Evolutionary conservation across 1,140 invertebrate species (phyloP).

Genomic region (Brachionus koreanus): DNA sequence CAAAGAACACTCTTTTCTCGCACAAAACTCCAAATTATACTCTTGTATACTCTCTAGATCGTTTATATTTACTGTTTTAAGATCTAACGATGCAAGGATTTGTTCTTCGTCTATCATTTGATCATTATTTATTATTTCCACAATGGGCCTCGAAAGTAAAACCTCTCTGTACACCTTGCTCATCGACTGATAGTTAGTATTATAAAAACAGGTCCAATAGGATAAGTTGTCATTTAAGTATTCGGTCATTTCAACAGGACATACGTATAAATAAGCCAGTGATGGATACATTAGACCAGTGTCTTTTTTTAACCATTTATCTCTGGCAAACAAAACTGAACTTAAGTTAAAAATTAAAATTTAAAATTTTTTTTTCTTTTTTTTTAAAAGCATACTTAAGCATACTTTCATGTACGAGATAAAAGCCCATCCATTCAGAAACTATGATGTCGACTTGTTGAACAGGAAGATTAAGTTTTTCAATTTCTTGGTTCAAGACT

Average conservation of each 20-base stretch:
- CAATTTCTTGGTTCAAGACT: conserved; percentile 94
- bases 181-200: conserved; percentile 69
- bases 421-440: conserved; percentile 99
- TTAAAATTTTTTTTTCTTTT: conserved; percentile 65
- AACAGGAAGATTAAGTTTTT: conserved; percentile 86
- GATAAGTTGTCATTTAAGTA: conserved; percentile 99
- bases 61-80: not conserved
- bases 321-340: conserved; percentile 84
- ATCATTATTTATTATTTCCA: conserved; percentile 19
- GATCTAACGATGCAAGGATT: conserved; percentile 25
- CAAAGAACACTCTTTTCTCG: conserved; percentile 53
- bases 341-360: conserved; percentile 59
- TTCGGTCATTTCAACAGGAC: conserved; percentile 94
- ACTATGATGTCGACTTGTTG: conserved; percentile 95
- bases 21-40: conserved; percentile 24
- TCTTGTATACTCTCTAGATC: conserved; percentile 38
- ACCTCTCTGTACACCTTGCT: not conserved
- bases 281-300: conserved; percentile 81
- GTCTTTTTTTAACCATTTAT: conserved; percentile 81
- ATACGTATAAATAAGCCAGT: conserved; percentile 78
- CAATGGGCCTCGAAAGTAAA: not conserved
- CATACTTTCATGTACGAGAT: conserved; percentile 99
- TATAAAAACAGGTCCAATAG: conserved; percentile 88
- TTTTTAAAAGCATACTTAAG: conserved; percentile 95
- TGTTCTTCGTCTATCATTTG: conserved; percentile 40